Base-by-base conservation (phyloP, 2,797 vertebrate genomes). In the Lates japonicus region DNA sequence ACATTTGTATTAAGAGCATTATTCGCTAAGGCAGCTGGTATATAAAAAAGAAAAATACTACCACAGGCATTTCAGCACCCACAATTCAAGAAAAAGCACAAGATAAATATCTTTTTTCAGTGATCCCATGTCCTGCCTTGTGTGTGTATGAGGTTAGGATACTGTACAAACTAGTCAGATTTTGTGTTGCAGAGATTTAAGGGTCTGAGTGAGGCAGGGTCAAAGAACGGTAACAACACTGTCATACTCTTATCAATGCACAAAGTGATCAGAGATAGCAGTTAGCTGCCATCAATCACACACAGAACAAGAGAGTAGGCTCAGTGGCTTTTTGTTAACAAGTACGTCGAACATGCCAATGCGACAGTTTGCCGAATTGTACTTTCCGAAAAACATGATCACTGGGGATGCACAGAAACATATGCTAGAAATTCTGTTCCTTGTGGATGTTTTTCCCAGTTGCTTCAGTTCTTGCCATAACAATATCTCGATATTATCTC, bases 121-220 rank as follows among this genome's bases (percentile, higher is more conserved):
- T 20, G 42, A 35, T 33, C 68, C 35, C 60, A 48, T 29, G 16
- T 51, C 29, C 55, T 25, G 55, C 37, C n/a, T n/a, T 37, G 7
- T 20, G 7, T 25, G 3, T 29, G 22, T 22, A 29, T 29, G 29
- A 19, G 29, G 33, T 16, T 37, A n/a, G n/a, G n/a, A 58, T 22
- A 64, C 8, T 48, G 42, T 25, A 31, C 25, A 33, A 60, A 22
- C 19, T 12, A 31, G 12, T 8, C 10, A 31, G 35, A 33, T 61
- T 76, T 60, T 64, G 19, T 11, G 19, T 66, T 31, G 17, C 42
- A 41, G 68, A 51, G 37, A 67, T 69, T 61, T 60, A 69, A 66
- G 19, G 25, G 12, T 59, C 29, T 52, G 13, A 31, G 20, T 35
- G 51, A 65, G 44, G 11, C 20, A 41, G n/a, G 59, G 44, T 70